Conservation (phyloP, 1,140 invertebrate species). For the Ladona fulva region DNA sequence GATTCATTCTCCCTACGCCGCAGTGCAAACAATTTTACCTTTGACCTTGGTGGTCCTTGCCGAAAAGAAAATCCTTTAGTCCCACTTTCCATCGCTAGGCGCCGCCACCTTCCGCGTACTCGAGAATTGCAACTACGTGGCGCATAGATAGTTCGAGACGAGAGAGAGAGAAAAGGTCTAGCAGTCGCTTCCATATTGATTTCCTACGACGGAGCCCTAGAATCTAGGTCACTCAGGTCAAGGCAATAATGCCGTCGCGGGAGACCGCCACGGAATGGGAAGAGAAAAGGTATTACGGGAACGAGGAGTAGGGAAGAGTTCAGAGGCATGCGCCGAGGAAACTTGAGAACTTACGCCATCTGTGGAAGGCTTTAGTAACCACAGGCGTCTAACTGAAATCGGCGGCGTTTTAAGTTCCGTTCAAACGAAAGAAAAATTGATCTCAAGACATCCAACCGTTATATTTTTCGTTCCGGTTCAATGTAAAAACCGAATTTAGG, state of each 20-base stretch:
- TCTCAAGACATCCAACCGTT: too few species aligned
- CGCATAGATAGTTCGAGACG: not conserved
- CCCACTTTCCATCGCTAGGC: not conserved
- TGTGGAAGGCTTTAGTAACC: not conserved
- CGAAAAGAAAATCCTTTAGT: not conserved
- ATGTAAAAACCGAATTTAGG: too few species aligned
- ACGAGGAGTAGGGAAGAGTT: not conserved
- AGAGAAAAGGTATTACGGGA: not conserved
- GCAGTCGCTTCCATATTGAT: slow-evolving; percentile 4
- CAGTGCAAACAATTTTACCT: not conserved
- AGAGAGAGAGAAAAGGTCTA: not conserved
- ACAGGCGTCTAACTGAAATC: too few species aligned
- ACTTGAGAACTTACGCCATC: not conserved
- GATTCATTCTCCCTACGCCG: not conserved
- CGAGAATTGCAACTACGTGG: not conserved
- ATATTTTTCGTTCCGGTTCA: too few species aligned
- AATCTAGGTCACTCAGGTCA: not conserved
- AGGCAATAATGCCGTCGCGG: not conserved
- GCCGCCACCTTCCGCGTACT: not conserved
- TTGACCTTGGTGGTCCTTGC: not conserved
- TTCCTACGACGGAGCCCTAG: not conserved
- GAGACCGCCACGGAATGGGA: not conserved
- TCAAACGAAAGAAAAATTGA: too few species aligned
- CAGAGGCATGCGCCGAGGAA: not conserved
- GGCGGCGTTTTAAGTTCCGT: too few species aligned